These are phyloP conservation scores for Bubo blakistoni DNA, from an alignment of 2,113 vertebrate species.

Conservation along the genomic window DNA sequence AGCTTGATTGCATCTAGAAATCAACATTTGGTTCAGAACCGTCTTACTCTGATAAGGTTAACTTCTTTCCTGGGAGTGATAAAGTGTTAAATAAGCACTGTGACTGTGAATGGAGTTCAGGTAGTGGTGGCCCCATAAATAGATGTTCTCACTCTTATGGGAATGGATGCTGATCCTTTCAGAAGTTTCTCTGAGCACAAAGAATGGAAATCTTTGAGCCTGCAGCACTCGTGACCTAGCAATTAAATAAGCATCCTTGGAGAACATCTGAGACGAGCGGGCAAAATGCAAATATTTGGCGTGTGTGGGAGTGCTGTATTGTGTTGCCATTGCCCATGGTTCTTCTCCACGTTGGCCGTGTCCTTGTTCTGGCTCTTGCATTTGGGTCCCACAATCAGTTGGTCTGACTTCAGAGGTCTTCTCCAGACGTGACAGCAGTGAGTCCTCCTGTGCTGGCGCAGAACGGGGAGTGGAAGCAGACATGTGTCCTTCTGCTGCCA, in stretches of 20 bases:
- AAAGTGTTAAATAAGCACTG: slow-evolving; percentile 57
- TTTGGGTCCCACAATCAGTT: not conserved
- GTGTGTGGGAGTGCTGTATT: not conserved
- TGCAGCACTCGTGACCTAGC: slow-evolving; percentile 11
- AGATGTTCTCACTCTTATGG: slow-evolving; percentile 30
- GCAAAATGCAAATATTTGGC: slow-evolving; percentile 24
- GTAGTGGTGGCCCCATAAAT: slow-evolving; percentile 57
- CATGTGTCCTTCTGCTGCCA: rapidly evolving
- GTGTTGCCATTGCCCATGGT: not conserved
- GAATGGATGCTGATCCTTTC: slow-evolving; percentile 20
- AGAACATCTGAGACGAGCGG: not conserved
- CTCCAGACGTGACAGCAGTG: not conserved
- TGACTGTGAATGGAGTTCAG: slow-evolving; percentile 54
- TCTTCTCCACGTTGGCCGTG: rapidly evolving
- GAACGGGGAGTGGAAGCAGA: not conserved
- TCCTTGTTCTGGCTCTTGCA: not conserved
- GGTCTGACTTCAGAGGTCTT: not conserved
- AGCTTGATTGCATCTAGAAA: slow-evolving; percentile 62
- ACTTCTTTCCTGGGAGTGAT: slow-evolving; percentile 61
- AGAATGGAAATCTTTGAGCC: slow-evolving; percentile 17
- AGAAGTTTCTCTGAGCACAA: slow-evolving; percentile 45
- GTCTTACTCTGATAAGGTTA: slow-evolving; percentile 60
- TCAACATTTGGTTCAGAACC: slow-evolving; percentile 56
- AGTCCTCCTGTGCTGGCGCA: not conserved
- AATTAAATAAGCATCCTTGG: slow-evolving; percentile 42